Conservation (phyloP, 1,140 invertebrate genomes). For the Microplitis demolitor region DNA sequence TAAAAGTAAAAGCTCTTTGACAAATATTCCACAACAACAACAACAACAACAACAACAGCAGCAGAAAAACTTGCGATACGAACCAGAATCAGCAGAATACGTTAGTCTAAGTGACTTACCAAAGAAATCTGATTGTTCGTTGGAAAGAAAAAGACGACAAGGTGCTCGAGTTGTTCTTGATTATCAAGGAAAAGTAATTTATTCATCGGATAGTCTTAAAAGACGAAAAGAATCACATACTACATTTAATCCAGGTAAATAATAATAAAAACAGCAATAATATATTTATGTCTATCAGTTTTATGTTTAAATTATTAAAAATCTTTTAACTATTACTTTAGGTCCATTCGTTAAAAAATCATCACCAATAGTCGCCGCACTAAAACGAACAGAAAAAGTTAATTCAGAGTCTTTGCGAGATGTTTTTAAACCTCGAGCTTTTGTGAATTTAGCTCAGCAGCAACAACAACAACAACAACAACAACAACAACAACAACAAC, state of each 20-base stretch:
- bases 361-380: too few relatives aligned
- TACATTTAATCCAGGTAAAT: constrained; percentile 78
- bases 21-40: constrained; percentile 34
- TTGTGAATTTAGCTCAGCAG: too few relatives aligned
- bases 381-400: too few relatives aligned
- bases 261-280: background rate
- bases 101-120: constrained; percentile 81
- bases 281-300: background rate
- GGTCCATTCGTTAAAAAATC: background rate
- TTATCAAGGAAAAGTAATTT: constrained; percentile 87
- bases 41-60: background rate
- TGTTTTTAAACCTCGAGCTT: too few relatives aligned
- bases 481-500: background rate
- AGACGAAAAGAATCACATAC: constrained; percentile 80
- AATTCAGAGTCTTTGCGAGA: too few relatives aligned
- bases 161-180: constrained; percentile 84
- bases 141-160: constrained; percentile 63
- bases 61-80: constrained; percentile 32
- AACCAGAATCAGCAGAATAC: constrained; percentile 65
- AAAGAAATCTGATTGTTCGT: constrained; percentile 57
- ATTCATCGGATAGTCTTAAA: constrained; percentile 84
- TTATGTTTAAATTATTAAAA: background rate
- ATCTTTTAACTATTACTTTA: background rate
- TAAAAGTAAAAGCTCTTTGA: constrained; percentile 43
- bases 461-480: too few relatives aligned